phyloP scores from a whole-genome alignment of 2,113 vertebrate species.

The Onychostoma macrolepis region DNA sequence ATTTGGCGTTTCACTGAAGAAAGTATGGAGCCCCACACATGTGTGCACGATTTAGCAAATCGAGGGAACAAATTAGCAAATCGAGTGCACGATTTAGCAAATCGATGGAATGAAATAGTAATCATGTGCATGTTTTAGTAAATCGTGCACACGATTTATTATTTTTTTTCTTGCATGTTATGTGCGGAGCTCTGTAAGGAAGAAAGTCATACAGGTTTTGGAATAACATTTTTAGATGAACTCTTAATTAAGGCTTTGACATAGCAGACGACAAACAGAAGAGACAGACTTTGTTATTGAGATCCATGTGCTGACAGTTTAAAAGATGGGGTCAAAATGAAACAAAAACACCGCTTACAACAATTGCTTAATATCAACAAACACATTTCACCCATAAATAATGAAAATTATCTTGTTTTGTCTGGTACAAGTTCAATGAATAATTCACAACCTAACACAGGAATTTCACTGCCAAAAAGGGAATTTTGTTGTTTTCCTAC shows the following conservation, averaged over 20 bases:
- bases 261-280: not conserved
- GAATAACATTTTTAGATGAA: not conserved
- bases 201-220: not conserved
- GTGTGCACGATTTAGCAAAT: too few species aligned
- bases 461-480: not conserved
- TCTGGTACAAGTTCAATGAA: not conserved
- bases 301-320: not conserved
- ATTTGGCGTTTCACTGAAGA: not conserved
- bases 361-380: not conserved
- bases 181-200: too few species aligned
- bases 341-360: not conserved
- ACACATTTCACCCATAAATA: not conserved
- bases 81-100: too few species aligned
- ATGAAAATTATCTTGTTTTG: constrained; percentile 3
- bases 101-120: too few species aligned
- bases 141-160: too few species aligned
- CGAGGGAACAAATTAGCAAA: too few species aligned
- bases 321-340: not conserved
- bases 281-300: not conserved
- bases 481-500: not conserved
- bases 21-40: too few species aligned
- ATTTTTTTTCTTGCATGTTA: too few species aligned
- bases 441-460: not conserved
- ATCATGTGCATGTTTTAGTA: too few species aligned
- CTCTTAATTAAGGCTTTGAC: not conserved